Base-by-base conservation (phyloP, 2,113 vertebrate species). In the Actenoides hombroni region DNA sequence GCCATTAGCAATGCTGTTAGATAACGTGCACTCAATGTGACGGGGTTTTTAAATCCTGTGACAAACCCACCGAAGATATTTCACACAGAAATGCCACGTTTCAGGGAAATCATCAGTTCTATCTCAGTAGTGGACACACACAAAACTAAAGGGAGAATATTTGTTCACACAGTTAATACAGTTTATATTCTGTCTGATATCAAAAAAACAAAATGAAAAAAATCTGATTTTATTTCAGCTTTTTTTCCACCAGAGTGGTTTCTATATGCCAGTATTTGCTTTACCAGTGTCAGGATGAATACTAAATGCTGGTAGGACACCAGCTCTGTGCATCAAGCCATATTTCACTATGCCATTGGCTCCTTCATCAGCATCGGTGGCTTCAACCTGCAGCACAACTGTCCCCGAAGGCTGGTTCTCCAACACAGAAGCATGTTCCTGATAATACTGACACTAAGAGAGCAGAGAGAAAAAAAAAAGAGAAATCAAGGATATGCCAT, bases 201-300 rank as follows among this genome's bases (percentile, higher is more conserved):
- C 16, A 71, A 60, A 73, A 73, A 71, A 44, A n/a, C 5, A 26
- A 54, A 56, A 23, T 51, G 15, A 79, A 82, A 83, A 40, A 8
- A 79, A 77, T n/a, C 25, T 78, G 31, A 49, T 67, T 53, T 83
- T 67, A 63, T 79, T 81, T 67, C 35, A 61, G 42, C 12, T 12
- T 44, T 89, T 64, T 39, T 57, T 21, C 57, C 25, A 83, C 8
- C 29, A 6, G 20, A 80, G 11, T 20, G 28, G n/a, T 69, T 91
- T 83, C 59, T 61, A 16, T 11, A 29, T 48, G 40, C 25, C 35
- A 60, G 53, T 67, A 68, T 42, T 87, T 2, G 4, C 14, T 73
- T 94, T 97, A 99, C 99, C 99, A 73, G 98, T 99, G 48, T 99
- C 98, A 23, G 98, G 98, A 86, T 99, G 98, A 76, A 99, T 98